phyloP scores from a whole-genome alignment of 2,113 vertebrate species.

The Notarius lentiginosus region DNA sequence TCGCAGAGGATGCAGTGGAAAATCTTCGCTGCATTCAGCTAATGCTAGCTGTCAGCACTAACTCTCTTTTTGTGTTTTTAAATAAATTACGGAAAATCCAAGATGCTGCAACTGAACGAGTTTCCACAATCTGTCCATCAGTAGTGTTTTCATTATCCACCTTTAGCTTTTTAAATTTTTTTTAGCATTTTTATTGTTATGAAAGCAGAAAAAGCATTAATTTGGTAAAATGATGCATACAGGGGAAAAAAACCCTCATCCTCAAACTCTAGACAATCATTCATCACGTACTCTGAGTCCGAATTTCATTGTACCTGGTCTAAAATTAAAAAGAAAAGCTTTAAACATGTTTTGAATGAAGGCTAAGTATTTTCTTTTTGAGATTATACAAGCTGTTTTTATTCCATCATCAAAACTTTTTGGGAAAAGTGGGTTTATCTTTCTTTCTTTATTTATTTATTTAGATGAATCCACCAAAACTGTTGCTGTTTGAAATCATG shows the following conservation, averaged over 20 bases:
- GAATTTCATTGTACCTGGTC: neutral
- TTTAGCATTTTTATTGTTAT: neutral
- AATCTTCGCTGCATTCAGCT: conserved; percentile 62
- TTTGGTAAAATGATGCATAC: neutral
- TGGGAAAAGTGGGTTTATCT: too few species aligned
- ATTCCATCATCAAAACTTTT: neutral
- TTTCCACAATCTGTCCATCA: neutral
- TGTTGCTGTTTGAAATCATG: neutral
- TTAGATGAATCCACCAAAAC: neutral
- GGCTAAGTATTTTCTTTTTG: too few species aligned
- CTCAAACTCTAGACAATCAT: neutral
- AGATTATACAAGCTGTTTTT: neutral
- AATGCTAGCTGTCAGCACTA: conserved; percentile 59
- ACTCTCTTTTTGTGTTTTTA: conserved; percentile 45
- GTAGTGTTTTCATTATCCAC: neutral
- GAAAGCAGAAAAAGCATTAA: neutral
- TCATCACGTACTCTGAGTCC: neutral
- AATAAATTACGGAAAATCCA: conserved; percentile 70
- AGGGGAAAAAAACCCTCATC: too few species aligned
- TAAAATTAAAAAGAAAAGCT: neutral
- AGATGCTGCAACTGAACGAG: neutral
- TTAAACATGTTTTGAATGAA: too few species aligned
- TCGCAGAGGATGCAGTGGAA: neutral
- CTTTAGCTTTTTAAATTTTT: too few species aligned
- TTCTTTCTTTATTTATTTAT: too few species aligned